These are phyloP conservation scores for Nysson spinosus DNA, from an alignment of 2,888 invertebrate species.

Conservation along the genomic window DNA sequence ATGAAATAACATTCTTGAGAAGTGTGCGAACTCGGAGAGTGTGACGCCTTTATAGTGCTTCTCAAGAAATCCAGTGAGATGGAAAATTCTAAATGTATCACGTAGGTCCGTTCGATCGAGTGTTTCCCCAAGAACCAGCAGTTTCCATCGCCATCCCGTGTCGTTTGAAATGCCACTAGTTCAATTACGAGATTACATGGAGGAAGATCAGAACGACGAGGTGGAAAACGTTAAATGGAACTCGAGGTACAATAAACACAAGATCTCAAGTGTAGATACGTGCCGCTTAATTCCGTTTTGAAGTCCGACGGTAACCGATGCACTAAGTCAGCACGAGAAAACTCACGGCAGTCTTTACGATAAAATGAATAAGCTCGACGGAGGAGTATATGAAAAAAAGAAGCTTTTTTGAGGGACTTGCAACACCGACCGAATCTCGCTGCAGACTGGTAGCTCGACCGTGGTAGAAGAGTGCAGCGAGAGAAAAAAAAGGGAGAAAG, in stretches of 20 bases:
- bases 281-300: not conserved
- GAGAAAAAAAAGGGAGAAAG: constrained; percentile 38
- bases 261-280: not conserved
- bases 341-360: not conserved
- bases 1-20: too few relatives aligned
- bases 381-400: constrained; percentile 12
- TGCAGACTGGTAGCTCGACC: constrained; percentile 52
- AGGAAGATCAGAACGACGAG: not conserved
- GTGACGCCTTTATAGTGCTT: too few relatives aligned
- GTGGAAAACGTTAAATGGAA: not conserved
- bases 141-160: not conserved
- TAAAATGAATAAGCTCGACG: constrained; percentile 3
- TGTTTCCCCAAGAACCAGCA: not conserved
- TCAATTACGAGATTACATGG: constrained; percentile 16
- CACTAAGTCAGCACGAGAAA: not conserved
- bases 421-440: constrained; percentile 51
- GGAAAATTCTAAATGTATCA: constrained; percentile 12
- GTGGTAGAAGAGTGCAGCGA: constrained; percentile 44
- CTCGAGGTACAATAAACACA: not conserved
- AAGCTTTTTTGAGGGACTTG: constrained; percentile 34
- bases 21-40: too few relatives aligned
- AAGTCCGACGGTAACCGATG: not conserved
- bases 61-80: too few relatives aligned
- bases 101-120: not conserved
- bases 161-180: too few relatives aligned